phyloP scores from a whole-genome alignment of 2,888 invertebrate genomes.

The Falcaria lacertinaria region DNA sequence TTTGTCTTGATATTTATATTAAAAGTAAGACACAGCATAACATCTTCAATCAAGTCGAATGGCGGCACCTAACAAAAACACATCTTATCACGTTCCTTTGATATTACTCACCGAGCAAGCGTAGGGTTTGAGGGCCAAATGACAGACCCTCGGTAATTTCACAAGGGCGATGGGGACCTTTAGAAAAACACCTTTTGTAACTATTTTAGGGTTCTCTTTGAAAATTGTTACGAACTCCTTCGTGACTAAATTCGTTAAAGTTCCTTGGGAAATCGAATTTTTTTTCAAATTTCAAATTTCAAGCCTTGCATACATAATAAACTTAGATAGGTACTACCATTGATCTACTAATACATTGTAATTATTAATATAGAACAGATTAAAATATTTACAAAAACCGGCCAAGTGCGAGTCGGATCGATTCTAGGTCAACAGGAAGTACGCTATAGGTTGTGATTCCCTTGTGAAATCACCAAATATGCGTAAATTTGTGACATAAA shows the following conservation, averaged over 20 bases:
- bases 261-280: neutral
- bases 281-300: too few species aligned
- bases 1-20: too few species aligned
- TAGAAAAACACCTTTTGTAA: neutral
- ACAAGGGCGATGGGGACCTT: neutral
- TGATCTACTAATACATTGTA: too few species aligned
- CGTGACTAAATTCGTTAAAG: neutral
- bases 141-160: constrained; percentile 1
- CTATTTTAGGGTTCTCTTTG: neutral
- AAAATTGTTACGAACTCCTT: neutral
- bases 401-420: too few species aligned
- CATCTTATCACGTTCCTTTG: neutral
- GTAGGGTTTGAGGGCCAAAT: neutral
- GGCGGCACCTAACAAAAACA: neutral
- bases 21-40: neutral
- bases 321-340: too few species aligned
- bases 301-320: too few species aligned
- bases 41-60: neutral
- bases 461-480: too few species aligned
- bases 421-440: too few species aligned
- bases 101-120: neutral
- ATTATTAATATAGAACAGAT: too few species aligned
- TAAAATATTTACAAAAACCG: too few species aligned
- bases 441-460: too few species aligned
- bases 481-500: too few species aligned